A percentile compares a stretch with the other conserved stretches of the same genome.
Conservation (phyloP, 2,797 vertebrate genomes). For the Spizella passerina region DNA sequence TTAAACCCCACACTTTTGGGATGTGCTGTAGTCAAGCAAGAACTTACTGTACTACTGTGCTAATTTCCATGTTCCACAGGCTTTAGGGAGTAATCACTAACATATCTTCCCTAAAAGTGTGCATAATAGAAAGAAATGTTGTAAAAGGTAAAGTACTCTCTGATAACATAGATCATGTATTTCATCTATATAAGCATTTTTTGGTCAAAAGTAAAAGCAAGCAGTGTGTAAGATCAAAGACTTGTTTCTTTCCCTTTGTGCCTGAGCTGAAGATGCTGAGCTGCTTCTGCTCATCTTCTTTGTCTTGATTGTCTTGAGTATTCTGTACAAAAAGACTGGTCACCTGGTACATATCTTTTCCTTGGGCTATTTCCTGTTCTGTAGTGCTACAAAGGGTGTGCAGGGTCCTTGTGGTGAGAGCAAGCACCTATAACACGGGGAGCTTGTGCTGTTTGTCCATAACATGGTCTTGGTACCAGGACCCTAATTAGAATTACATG, state of each 20-base stretch:
- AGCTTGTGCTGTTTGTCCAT: background rate
- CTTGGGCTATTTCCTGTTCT: background rate
- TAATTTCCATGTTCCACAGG: background rate
- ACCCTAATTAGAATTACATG: background rate
- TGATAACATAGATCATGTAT: background rate
- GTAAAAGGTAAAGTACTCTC: background rate
- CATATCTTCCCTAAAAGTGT: background rate
- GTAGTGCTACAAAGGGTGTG: background rate
- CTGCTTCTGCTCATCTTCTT: background rate
- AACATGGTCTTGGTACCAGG: background rate
- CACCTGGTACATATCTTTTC: background rate
- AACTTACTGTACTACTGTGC: background rate
- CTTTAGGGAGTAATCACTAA: background rate
- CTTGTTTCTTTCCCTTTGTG: background rate
- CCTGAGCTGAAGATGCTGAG: background rate
- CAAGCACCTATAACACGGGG: fast-evolving
- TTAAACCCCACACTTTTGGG: background rate
- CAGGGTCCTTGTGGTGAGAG: background rate
- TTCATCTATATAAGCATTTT: background rate
- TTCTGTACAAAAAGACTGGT: background rate
- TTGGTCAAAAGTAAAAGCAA: background rate
- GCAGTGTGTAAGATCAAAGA: background rate
- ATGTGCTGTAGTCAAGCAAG: background rate
- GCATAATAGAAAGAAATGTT: background rate
- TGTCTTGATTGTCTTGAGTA: background rate